phyloP scores from a whole-genome alignment of 2,797 vertebrate species.

The Setipinna tenuifilis region DNA sequence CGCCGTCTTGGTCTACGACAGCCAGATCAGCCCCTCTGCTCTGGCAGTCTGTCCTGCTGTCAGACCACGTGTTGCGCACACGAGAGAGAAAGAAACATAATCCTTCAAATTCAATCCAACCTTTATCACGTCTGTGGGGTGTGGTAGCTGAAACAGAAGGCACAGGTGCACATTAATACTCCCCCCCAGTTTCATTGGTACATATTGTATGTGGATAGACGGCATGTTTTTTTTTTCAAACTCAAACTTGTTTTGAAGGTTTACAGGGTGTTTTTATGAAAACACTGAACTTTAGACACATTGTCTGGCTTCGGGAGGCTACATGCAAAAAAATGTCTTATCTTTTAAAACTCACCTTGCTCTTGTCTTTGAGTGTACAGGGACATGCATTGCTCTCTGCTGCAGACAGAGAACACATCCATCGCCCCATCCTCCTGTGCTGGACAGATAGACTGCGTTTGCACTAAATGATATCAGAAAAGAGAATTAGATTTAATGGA shows the following conservation, averaged over 20 bases:
- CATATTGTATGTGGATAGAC: no score
- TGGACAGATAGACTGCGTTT: background rate
- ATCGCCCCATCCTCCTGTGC: background rate
- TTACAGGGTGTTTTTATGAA: no score
- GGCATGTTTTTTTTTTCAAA: background rate
- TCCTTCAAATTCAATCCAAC: conserved; percentile 58
- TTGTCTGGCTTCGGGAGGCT: background rate
- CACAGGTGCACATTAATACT: background rate
- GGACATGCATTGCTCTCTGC: background rate
- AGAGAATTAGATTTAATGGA: background rate
- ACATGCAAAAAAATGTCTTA: background rate
- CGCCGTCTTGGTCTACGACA: conserved; percentile 43
- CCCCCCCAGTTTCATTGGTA: no score
- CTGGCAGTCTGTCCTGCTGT: conserved; percentile 63
- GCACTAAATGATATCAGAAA: background rate
- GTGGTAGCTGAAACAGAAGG: background rate
- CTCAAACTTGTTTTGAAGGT: background rate
- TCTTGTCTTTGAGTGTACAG: background rate
- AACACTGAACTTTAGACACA: background rate
- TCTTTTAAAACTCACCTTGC: background rate
- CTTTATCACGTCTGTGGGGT: conserved; percentile 48
- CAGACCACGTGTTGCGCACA: conserved; percentile 58
- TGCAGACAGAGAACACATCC: background rate
- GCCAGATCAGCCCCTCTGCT: conserved; percentile 66
- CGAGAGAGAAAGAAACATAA: conserved; percentile 69